phyloP scores from a whole-genome alignment of 2,797 vertebrate genomes.

The Pseudomugil gertrudae region DNA sequence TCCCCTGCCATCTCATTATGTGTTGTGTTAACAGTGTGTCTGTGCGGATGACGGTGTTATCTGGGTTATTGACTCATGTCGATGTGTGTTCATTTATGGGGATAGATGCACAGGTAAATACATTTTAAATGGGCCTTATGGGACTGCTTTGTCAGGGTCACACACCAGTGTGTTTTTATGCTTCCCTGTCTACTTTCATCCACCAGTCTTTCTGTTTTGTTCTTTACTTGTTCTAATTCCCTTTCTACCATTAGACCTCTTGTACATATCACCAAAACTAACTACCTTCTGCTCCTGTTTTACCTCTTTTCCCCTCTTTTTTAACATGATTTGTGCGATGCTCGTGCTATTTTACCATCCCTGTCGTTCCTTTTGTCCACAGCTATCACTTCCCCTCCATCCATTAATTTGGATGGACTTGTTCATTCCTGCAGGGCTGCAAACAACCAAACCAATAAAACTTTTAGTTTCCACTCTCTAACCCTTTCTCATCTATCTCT shows the following conservation, averaged over 20 bases:
- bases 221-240: slow-evolving; percentile 14
- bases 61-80: slow-evolving; percentile 74
- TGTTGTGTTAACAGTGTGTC: slow-evolving; percentile 69
- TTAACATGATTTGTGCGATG: background rate
- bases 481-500: slow-evolving; percentile 10
- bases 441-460: slow-evolving; percentile 23
- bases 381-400: background rate
- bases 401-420: slow-evolving; percentile 27
- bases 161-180: slow-evolving; percentile 30
- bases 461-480: background rate
- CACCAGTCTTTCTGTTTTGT: slow-evolving; percentile 27
- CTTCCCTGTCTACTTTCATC: slow-evolving; percentile 18
- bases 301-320: slow-evolving; percentile 1
- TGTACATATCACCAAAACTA: slow-evolving; percentile 21
- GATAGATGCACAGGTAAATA: slow-evolving; percentile 72
- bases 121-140: slow-evolving; percentile 48
- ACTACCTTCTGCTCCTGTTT: slow-evolving; percentile 5
- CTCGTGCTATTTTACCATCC: background rate
- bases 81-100: slow-evolving; percentile 60
- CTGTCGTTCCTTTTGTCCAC: slow-evolving; percentile 1
- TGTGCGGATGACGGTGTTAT: slow-evolving; percentile 70
- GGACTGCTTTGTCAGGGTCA: slow-evolving; percentile 26
- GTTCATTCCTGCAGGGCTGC: slow-evolving; percentile 18
- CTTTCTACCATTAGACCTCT: background rate
- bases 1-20: slow-evolving; percentile 79